Base-by-base conservation (phyloP, 2,797 vertebrate genomes). In the Triplophysa bombifrons region DNA sequence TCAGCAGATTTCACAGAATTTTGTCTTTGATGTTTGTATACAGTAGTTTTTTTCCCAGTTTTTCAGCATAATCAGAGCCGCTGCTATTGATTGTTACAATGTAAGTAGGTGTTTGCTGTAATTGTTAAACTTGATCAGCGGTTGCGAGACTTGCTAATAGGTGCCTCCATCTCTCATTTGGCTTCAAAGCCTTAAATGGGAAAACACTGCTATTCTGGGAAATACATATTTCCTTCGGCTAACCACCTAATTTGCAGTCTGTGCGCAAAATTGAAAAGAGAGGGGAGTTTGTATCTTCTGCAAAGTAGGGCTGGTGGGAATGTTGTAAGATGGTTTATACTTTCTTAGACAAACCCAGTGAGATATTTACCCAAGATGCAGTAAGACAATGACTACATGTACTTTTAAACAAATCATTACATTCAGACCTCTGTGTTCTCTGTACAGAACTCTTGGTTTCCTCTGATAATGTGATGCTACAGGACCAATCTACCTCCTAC, bases 121-220 rank as follows among this genome's bases (percentile, higher is more conserved):
- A 80, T 80, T 73, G 69, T 56, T 58, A 48, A 80, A 73, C 77
- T 73, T 38, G 50, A 48, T 80, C 51, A 58, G 51, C 58, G 34
- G 50, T 66, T 67, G 38, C 70, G 65, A 80, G 61, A 66, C 61
- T 66, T 73, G 27, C 60, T 66, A 80, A 72, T 80, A 30, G 34
- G 30, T 1, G 22, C 38, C 50, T 50, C 20, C 77, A 66, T 72
- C 12, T 73, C 70, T 79, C 50, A 65, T 72, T 79, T 66, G 30
- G 16, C 34, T 56, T 79, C 20, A 72, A 72, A 64, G 48, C 20
- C 14, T 55, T 19, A 72, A 55, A 50, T 72, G 48, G 55, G 20
- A 72, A 79, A 79, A 72, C 8, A 48, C 46, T 73, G 70, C 66
- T 73, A 66, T 80, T 80, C 70, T 73, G 50, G 61, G 51, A 73